Conservation (phyloP, 92 coral and sea anemone species). For the Nematostella vectensis region DNA sequence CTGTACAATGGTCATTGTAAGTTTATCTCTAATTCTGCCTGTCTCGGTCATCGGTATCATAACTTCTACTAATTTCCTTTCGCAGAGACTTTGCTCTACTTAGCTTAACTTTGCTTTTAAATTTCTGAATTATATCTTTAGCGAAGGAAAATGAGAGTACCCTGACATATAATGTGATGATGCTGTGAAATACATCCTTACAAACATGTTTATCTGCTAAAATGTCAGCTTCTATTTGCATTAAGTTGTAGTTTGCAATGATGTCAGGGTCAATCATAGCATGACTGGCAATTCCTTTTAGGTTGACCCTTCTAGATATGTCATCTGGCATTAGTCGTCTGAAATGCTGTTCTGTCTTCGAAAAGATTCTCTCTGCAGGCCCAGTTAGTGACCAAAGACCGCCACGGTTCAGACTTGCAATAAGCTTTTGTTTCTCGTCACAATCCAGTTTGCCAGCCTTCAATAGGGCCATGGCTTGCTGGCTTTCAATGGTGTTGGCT, state of each 20-base stretch:
- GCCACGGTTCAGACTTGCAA: constrained; percentile 6
- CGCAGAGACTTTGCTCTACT: constrained; percentile 3
- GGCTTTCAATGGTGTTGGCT: constrained; percentile 2
- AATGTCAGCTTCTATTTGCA: neutral
- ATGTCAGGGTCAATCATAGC: constrained; percentile 3
- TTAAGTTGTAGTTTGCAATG: neutral
- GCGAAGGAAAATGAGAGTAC: constrained; percentile 8
- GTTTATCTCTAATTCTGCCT: neutral
- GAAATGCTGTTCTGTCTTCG: constrained; percentile 5
- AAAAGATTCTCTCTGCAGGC: constrained; percentile 3
- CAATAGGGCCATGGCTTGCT: constrained; percentile 7
- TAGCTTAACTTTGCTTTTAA: neutral
- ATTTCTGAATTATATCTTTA: constrained; percentile 8
- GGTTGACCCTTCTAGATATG: neutral
- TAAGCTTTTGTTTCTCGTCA: constrained; percentile 2
- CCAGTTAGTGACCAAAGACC: constrained; percentile 12
- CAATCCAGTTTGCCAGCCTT: constrained; percentile 2
- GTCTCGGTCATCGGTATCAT: neutral
- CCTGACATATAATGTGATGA: constrained; percentile 6
- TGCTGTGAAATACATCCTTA: constrained; percentile 9
- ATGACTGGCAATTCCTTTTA: neutral
- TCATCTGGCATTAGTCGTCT: neutral
- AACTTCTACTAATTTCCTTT: constrained; percentile 4
- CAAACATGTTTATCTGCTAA: constrained; percentile 1
- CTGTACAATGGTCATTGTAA: no score